Percentiles rank a stretch among this genome's conserved stretches.
Conservation (phyloP, 1,140 invertebrate species). For the Drosophila jambulina region DNA sequence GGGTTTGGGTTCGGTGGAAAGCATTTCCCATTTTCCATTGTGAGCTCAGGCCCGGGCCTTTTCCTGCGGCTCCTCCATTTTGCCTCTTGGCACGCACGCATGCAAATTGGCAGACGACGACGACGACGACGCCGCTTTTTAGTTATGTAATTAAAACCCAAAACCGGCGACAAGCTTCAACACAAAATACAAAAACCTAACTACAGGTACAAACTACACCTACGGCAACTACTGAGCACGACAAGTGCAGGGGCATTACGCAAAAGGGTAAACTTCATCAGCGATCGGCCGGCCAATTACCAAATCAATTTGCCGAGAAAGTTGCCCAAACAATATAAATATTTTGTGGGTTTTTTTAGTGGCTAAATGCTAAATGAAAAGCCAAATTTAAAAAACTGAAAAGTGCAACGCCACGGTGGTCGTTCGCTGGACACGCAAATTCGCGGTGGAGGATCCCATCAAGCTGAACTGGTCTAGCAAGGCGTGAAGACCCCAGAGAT, state of each 20-base stretch:
- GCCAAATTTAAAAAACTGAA: constrained; percentile 11
- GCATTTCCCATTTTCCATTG: constrained; percentile 45
- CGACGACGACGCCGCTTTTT: constrained; percentile 4
- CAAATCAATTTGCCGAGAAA: constrained; percentile 47
- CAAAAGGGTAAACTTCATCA: constrained; percentile 30
- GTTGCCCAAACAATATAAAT: constrained; percentile 34
- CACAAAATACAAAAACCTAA: neutral
- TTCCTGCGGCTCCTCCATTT: constrained; percentile 21
- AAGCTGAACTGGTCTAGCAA: constrained; percentile 41
- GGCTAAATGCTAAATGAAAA: constrained; percentile 30
- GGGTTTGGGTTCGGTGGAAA: constrained; percentile 29
- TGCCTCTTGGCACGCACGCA: constrained; percentile 47
- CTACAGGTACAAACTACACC: constrained; percentile 15
- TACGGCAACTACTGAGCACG: constrained; percentile 2
- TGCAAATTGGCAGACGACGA: constrained; percentile 48
- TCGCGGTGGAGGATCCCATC: constrained; percentile 33
- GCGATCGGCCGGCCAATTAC: constrained; percentile 29
- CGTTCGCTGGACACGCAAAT: constrained; percentile 36
- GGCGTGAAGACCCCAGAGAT: constrained; percentile 36
- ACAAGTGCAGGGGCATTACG: constrained; percentile 47
- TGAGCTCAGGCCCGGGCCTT: constrained; percentile 39
- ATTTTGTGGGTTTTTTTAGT: neutral
- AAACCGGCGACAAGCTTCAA: constrained; percentile 27
- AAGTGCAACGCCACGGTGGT: constrained; percentile 26
- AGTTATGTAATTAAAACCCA: constrained; percentile 48